phyloP scores from a whole-genome alignment of 2,888 invertebrate species.

The Mesorhabditis spiculigera region DNA sequence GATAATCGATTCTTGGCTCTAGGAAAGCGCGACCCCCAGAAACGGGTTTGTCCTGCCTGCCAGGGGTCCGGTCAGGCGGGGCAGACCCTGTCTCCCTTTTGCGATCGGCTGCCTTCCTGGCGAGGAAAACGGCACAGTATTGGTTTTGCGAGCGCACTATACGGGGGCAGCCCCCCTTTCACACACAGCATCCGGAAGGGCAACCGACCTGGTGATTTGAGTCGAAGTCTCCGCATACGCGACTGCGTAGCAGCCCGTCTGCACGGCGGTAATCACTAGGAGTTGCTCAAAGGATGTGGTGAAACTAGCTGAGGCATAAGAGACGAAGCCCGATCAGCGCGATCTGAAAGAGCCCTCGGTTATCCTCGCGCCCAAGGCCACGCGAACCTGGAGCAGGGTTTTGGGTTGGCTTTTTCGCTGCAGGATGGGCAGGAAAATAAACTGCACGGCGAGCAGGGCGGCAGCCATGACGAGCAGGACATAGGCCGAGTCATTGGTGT shows the following conservation, averaged over 20 bases:
- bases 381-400: conserved; percentile 35
- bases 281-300: conserved; percentile 51
- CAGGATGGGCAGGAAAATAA: conserved; percentile 52
- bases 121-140: too few species aligned
- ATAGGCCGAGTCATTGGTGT: conserved; percentile 52
- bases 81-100: too few species aligned
- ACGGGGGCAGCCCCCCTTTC: too few species aligned
- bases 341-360: conserved; percentile 1
- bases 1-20: too few species aligned
- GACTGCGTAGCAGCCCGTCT: conserved; percentile 55
- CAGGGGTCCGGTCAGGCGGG: too few species aligned
- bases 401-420: conserved; percentile 40
- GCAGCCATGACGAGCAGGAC: conserved; percentile 55
- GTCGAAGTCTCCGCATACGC: conserved; percentile 57
- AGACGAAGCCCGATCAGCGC: conserved; percentile 30
- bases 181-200: too few species aligned
- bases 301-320: conserved; percentile 48
- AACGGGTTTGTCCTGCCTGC: too few species aligned
- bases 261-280: conserved; percentile 51
- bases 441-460: conserved; percentile 50
- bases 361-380: neutral
- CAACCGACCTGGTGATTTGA: conserved; percentile 51
- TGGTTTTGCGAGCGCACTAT: too few species aligned
- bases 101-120: too few species aligned
- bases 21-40: too few species aligned